These are phyloP conservation scores for Pipra filicauda DNA, from an alignment of 2,113 vertebrate genomes.

Conservation along the genomic window DNA sequence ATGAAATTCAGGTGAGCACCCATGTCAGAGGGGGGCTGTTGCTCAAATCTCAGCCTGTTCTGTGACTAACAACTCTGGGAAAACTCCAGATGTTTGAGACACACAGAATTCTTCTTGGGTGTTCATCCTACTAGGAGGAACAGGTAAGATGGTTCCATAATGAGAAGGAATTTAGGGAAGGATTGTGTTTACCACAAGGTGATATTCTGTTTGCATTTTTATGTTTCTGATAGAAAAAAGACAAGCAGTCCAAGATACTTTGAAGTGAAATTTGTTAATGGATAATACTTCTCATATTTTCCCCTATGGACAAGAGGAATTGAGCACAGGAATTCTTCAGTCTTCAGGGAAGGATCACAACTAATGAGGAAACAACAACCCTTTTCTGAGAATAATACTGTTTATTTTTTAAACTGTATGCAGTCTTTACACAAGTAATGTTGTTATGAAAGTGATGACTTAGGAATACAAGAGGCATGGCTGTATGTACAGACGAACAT, in stretches of 20 bases:
- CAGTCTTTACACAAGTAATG: neutral
- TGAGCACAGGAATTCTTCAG: neutral
- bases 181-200: neutral
- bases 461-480: neutral
- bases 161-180: neutral
- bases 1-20: neutral
- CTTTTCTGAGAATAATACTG: neutral
- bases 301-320: neutral
- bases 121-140: neutral
- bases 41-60: neutral
- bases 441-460: neutral
- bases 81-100: neutral
- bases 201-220: neutral
- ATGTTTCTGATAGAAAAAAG: neutral
- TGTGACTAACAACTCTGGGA: neutral
- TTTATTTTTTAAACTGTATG: neutral
- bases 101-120: neutral
- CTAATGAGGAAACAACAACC: accelerated
- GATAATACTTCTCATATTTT: neutral
- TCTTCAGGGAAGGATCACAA: neutral
- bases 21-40: neutral
- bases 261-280: neutral
- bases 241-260: neutral
- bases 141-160: neutral
- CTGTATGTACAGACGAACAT: no score